Evolutionary conservation across 2,113 vertebrate species (phyloP).

Genomic region (Ellobius talpinus): DNA sequence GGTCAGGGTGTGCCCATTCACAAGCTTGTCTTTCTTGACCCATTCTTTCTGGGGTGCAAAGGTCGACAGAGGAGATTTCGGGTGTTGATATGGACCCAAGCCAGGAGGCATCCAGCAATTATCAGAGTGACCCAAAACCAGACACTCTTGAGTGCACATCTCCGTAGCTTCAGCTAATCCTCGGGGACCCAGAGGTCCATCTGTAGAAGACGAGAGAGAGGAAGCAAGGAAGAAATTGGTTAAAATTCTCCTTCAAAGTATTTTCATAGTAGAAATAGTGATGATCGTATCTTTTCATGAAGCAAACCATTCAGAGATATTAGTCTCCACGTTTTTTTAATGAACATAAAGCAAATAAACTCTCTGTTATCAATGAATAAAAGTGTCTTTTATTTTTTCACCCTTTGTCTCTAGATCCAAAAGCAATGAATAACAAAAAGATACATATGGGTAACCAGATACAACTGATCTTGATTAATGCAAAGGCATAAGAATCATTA

Average conservation of each 20-base stretch:
- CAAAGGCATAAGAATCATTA: background rate
- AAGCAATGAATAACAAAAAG: background rate
- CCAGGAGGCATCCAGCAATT: constrained; percentile 99
- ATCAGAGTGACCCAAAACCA: constrained; percentile 98
- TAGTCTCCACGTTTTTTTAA: background rate
- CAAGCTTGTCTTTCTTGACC: constrained; percentile 97
- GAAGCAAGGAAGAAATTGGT: constrained; percentile 37
- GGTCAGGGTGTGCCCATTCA: constrained; percentile 97
- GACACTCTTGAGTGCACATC: constrained; percentile 99
- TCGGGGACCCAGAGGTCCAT: constrained; percentile 95
- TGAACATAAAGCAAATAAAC: background rate
- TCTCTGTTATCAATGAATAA: background rate
- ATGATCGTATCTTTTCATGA: background rate
- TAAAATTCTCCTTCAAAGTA: constrained; percentile 58
- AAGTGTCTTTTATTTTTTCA: background rate
- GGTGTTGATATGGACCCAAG: constrained; percentile 94
- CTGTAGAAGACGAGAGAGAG: constrained; percentile 82
- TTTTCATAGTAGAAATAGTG: background rate
- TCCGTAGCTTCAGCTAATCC: constrained; percentile 98
- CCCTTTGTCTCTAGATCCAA: background rate
- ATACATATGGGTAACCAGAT: background rate
- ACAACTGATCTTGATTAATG: background rate
- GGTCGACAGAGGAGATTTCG: constrained; percentile 95
- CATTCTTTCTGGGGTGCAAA: constrained; percentile 97
- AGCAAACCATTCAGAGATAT: background rate